Evolutionary conservation across 2,113 vertebrate genomes (phyloP).

Genomic region (Apodemus sylvaticus): DNA sequence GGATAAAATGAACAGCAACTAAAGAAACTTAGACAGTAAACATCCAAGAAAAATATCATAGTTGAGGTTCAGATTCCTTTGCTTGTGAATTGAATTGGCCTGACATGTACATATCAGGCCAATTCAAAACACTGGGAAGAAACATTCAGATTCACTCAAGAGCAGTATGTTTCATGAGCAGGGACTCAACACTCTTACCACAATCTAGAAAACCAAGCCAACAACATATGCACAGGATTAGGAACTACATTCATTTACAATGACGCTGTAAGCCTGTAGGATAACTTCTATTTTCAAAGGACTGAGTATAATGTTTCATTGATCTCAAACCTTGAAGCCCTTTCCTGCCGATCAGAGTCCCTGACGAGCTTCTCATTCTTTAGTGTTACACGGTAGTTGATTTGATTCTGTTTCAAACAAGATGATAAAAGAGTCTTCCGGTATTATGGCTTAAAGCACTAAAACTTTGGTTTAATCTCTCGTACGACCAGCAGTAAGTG

Average conservation of each 20-base stretch:
- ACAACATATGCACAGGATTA: neutral
- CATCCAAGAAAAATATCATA: neutral
- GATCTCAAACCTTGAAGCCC: neutral
- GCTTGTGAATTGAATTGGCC: too few relatives aligned
- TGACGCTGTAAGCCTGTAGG: neutral
- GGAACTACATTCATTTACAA: too few relatives aligned
- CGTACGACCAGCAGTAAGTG: too few relatives aligned
- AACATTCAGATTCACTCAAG: neutral
- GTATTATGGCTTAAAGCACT: neutral
- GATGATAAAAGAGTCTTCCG: neutral
- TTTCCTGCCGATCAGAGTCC: neutral
- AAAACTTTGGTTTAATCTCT: neutral
- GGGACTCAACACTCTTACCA: neutral
- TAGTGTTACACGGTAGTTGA: too few relatives aligned
- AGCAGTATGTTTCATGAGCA: neutral
- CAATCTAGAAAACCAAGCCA: neutral
- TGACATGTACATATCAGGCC: neutral
- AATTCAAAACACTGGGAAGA: neutral
- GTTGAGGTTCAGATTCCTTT: neutral
- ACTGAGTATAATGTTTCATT: neutral
- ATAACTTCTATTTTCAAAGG: neutral
- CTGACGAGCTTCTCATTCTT: neutral
- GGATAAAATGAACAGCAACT: neutral
- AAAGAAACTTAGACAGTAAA: neutral
- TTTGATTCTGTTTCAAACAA: neutral